These are phyloP conservation scores for Galagoides demidoff DNA, from an alignment of 2,797 vertebrate genomes.

Conservation along the genomic window DNA sequence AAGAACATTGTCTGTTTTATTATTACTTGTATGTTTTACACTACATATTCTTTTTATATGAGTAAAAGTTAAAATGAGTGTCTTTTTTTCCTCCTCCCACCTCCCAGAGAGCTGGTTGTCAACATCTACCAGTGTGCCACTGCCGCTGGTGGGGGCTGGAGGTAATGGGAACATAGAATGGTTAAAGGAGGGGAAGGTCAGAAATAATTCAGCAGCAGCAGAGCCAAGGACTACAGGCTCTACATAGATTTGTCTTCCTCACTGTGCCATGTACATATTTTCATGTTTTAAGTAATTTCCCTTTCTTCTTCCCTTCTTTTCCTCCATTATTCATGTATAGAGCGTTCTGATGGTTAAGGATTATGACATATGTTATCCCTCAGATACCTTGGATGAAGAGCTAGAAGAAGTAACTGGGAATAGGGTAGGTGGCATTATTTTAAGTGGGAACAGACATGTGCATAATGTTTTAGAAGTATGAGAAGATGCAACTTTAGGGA, in stretches of 20 bases:
- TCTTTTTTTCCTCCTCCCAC: background rate
- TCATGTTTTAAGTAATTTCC: background rate
- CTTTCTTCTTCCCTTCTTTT: conserved; percentile 26
- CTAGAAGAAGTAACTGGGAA: conserved; percentile 1
- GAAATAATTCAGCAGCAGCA: background rate
- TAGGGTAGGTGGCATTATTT: conserved; percentile 19
- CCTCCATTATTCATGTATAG: background rate
- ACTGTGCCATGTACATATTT: background rate
- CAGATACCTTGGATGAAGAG: background rate
- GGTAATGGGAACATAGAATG: background rate
- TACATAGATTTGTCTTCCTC: background rate
- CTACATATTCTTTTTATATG: conserved; percentile 14
- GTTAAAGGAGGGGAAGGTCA: background rate
- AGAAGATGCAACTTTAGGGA: background rate
- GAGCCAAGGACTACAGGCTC: background rate
- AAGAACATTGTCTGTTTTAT: background rate
- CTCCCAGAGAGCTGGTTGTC: background rate
- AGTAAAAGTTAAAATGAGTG: conserved; percentile 10
- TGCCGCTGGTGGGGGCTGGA: background rate
- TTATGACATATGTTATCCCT: background rate
- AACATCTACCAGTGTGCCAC: background rate
- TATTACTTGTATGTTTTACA: conserved; percentile 10
- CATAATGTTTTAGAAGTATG: background rate
- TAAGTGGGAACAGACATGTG: background rate
- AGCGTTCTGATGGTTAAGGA: background rate